Base-by-base conservation (phyloP, 2,797 vertebrate species). In the Poeciliopsis gracilis region DNA sequence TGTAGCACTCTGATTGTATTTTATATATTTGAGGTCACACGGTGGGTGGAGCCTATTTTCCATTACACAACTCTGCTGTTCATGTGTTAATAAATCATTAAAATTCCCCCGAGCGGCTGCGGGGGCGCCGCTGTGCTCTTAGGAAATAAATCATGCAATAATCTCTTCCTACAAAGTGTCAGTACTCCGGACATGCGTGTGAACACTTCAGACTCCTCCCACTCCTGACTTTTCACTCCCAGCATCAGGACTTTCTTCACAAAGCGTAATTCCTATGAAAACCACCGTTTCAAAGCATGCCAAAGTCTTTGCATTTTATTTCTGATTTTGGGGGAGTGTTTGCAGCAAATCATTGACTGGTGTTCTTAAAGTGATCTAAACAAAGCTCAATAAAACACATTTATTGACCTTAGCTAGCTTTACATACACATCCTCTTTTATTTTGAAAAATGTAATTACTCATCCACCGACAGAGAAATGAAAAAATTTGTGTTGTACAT, bases 91-190 rank as follows among this genome's bases (percentile, higher is more conserved):
- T 84, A 4, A 87, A 86, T 80, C 30, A 82, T 82, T 86, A 4
- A 77, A 11, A 72, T 0, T 55, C 59, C 55, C 49, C 61, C 41
- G 6, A 55, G 43, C 38, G 51, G 33, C 75, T 59, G 76, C 8
- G 10, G 67, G 78, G 79, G 53, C n/a, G 16, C 51, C 10, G 23
- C 59, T 47, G 15, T 23, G 18, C 51, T 76, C 80, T 75, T 13
- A 20, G 53, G 80, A 63, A 80, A 59, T 5, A 63, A 82, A 85
- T 85, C 88, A 84, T 83, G 80, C 83, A 80, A 76, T 20, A 70
- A 70, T 79, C 20, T 75, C 55, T 8, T 33, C 76, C 53, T 59
- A 57, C 25, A 49, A 38, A 41, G n/a, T 46, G 12, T 78, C 46
- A 18, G 43, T 45, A 70, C 78, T 75, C 0, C 18, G 8, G 25